Conservation (phyloP, 2,113 vertebrate species). For the Megaceryle maxima region DNA sequence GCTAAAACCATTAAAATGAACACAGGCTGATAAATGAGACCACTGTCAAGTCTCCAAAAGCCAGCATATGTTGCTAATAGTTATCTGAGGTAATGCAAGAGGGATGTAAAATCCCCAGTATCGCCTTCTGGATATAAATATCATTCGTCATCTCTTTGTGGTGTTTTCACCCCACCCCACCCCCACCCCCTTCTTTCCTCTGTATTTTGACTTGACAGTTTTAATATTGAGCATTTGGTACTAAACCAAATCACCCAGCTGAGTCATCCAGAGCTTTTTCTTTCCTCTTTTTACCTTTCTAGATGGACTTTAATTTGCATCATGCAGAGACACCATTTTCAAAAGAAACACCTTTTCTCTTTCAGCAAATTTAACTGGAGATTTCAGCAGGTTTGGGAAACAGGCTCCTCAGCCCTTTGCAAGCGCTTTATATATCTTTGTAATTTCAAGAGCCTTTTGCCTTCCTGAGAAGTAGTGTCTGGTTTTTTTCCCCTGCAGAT, state of each 20-base stretch:
- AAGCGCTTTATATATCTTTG: neutral
- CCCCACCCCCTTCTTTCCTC: neutral
- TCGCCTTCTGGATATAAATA: neutral
- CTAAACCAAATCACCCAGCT: neutral
- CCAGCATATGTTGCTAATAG: neutral
- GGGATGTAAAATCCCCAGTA: neutral
- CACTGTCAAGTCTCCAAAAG: neutral
- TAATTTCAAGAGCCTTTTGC: constrained; percentile 5
- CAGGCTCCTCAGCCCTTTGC: neutral
- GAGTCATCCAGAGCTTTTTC: constrained; percentile 18
- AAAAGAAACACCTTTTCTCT: neutral
- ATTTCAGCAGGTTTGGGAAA: neutral
- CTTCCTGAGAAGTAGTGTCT: neutral
- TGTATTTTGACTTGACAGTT: neutral
- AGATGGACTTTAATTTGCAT: neutral
- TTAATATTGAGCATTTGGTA: neutral
- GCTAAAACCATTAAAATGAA: neutral
- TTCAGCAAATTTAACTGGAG: neutral
- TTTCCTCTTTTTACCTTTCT: neutral
- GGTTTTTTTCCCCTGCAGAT: neutral
- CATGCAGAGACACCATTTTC: neutral
- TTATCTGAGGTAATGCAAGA: neutral
- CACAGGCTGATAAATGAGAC: neutral
- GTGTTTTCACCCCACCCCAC: neutral
- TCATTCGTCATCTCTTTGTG: neutral